A percentile compares a stretch with the other conserved stretches of the same genome.
These are phyloP conservation scores for Euwallacea fornicatus DNA, from an alignment of 1,140 invertebrate species.

Conservation along the genomic window DNA sequence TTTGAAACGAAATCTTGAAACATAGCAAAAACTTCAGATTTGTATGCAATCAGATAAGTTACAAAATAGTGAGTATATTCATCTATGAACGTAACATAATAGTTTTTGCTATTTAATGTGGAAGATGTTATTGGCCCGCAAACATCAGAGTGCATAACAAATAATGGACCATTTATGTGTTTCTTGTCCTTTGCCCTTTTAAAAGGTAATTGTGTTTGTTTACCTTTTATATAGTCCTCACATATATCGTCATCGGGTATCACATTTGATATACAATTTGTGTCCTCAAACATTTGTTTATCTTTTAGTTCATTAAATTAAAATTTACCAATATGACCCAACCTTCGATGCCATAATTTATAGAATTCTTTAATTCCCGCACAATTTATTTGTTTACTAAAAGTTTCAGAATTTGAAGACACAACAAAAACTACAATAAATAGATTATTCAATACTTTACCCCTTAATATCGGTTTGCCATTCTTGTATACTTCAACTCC, in stretches of 20 bases:
- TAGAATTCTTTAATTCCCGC: too few relatives aligned
- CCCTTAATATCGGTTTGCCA: too few relatives aligned
- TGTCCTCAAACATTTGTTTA: slow-evolving; percentile 51
- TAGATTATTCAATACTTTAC: too few relatives aligned
- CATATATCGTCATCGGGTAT: slow-evolving; percentile 42
- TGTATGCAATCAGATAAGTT: slow-evolving; percentile 47
- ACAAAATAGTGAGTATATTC: slow-evolving; percentile 50
- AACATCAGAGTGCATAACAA: slow-evolving; percentile 53
- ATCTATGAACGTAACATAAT: slow-evolving; percentile 50
- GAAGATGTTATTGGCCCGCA: slow-evolving; percentile 54
- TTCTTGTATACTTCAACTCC: too few relatives aligned
- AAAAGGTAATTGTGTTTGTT: slow-evolving; percentile 53
- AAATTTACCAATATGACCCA: too few relatives aligned
- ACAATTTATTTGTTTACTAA: too few relatives aligned
- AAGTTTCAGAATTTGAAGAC: too few relatives aligned
- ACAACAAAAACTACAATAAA: too few relatives aligned
- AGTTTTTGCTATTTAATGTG: slow-evolving; percentile 49
- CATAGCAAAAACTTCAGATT: slow-evolving; percentile 48
- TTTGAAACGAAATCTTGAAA: slow-evolving; percentile 46
- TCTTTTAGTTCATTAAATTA: slow-evolving; percentile 29
- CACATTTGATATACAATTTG: slow-evolving; percentile 51
- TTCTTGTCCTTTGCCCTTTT: slow-evolving; percentile 47
- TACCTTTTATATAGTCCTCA: slow-evolving; percentile 55
- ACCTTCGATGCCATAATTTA: too few relatives aligned
- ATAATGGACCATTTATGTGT: slow-evolving; percentile 51